A percentile compares a stretch with the other conserved stretches of the same genome.
Conservation (phyloP, 2,113 vertebrate genomes). For the Megaptera novaeangliae region DNA sequence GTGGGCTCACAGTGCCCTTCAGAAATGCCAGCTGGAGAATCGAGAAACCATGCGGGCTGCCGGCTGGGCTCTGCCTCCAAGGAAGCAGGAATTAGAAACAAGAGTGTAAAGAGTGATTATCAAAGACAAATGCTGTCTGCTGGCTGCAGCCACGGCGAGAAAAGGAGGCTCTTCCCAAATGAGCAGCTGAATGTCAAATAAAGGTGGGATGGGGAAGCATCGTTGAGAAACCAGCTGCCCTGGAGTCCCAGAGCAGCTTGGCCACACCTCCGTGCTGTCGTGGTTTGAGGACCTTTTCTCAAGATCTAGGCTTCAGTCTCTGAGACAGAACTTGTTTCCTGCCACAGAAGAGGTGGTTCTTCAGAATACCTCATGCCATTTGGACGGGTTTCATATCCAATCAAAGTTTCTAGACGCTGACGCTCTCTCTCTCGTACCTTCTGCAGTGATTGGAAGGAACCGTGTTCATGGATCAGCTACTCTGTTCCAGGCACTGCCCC, state of each 20-base stretch:
- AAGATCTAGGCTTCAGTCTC: neutral
- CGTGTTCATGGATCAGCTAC: neutral
- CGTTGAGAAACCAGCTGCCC: neutral
- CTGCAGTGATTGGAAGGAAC: neutral
- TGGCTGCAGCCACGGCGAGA: neutral
- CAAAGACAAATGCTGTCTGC: neutral
- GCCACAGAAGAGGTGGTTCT: neutral
- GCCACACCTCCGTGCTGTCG: neutral
- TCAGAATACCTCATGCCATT: neutral
- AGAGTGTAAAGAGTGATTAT: neutral
- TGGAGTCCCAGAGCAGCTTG: neutral
- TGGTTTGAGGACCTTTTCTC: neutral
- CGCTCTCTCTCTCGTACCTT: too few relatives aligned
- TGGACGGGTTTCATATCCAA: neutral
- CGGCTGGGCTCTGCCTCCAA: slow-evolving; percentile 48
- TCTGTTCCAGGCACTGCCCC: neutral
- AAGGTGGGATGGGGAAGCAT: neutral
- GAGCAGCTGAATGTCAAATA: neutral
- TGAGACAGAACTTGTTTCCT: neutral
- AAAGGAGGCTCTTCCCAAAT: neutral
- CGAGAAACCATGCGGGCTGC: neutral
- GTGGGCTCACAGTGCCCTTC: slow-evolving; percentile 45
- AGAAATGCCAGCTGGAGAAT: slow-evolving; percentile 54
- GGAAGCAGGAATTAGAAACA: neutral
- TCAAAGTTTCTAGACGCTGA: neutral